Evolutionary conservation across 2,113 vertebrate species (phyloP), one percentile per base, ranked within the genome.

Genomic region (Xiphophorus maculatus): DNA sequence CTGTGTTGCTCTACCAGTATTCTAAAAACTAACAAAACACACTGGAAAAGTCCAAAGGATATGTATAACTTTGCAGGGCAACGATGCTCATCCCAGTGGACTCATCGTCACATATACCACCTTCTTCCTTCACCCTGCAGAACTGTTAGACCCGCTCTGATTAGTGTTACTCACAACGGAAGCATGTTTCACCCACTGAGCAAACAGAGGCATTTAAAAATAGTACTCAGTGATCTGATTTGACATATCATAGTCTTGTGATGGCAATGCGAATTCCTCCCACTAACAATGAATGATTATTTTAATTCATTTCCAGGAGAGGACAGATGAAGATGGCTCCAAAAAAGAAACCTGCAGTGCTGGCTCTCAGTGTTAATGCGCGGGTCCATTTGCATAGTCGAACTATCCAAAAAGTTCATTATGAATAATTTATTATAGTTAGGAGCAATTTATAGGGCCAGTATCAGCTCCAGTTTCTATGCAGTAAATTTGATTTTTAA

Each of bases 381-480:
- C 70, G 42, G 33, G 9, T 15, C 66, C 12, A 67, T 82, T 69
- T 76, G 68, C 58, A 78, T 72, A 40, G 60, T 66, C 28, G 22
- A 66, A 77, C 32, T 32, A 66, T 61, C 40, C 66, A 69, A 66
- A 76, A 71, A 69, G 35, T 65, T 62, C 51, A 40, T 51, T 5
- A 73, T 84, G 62, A 82, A 89, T 85, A 82, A 85, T 87, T 85
- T 48, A 78, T 81, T 27, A 14, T 65, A 70, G 44, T 80, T 74
- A 71, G 72, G 74, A 74, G 66, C 37, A 80, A 67, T 70, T 74
- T n/a, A 65, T 71, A 83, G 48, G 65, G 76, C 71, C 70, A 74
- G 76, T 77, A 79, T 87, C 71, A 78, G 66, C 78, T 84, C 70
- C 28, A 73, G 68, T 82, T 79, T 75, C 65, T 5, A 4, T 35